Conservation (phyloP, 2,888 invertebrate genomes). For the Nasonovia ribisnigri region DNA sequence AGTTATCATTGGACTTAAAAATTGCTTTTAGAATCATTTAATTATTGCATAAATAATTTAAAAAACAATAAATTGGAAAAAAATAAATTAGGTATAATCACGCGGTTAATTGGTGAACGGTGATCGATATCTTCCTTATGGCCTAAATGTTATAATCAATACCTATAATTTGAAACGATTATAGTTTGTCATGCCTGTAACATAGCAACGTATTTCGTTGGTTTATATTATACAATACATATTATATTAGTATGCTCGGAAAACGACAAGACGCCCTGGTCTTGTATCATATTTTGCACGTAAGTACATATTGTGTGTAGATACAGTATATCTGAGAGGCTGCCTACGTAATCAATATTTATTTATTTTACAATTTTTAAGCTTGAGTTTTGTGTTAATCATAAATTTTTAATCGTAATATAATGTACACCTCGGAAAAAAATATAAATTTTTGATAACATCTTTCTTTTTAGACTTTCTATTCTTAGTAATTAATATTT, state of each 20-base stretch:
- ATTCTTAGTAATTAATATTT: background rate
- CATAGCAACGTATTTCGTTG: background rate
- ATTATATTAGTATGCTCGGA: background rate
- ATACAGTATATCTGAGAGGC: background rate
- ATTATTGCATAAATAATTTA: background rate
- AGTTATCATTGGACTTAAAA: background rate
- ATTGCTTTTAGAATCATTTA: background rate
- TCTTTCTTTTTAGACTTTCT: background rate
- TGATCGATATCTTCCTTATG: background rate
- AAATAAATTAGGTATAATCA: background rate
- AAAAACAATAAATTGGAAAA: background rate
- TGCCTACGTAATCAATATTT: background rate
- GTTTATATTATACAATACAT: background rate
- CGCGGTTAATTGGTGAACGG: background rate
- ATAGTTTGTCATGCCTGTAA: background rate
- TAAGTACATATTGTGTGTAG: background rate
- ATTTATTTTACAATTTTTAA: background rate
- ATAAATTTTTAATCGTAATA: background rate
- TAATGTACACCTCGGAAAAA: background rate
- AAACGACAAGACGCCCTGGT: background rate
- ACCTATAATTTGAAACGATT: background rate
- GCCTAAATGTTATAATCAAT: background rate
- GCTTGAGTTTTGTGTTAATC: background rate
- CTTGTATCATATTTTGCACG: background rate
- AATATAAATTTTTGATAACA: background rate